Percentiles rank a stretch among this genome's conserved stretches.
Conservation (phyloP, 2,888 invertebrate species). For the Parnassius orleans region DNA sequence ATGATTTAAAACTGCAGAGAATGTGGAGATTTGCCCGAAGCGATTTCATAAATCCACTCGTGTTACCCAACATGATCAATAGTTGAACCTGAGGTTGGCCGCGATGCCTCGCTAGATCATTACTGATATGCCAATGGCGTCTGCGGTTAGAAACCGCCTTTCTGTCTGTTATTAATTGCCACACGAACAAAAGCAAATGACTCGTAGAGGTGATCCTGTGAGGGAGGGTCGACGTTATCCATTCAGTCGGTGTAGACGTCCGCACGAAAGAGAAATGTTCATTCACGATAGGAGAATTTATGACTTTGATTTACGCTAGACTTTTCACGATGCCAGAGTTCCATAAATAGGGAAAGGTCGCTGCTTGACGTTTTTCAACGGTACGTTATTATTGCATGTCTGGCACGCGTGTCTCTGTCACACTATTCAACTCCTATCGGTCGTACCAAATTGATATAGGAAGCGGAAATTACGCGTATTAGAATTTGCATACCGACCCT, state of each 20-base stretch:
- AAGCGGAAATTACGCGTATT: constrained; percentile 49
- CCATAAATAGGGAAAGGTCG: constrained; percentile 73
- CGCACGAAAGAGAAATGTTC: constrained; percentile 77
- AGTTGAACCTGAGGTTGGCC: constrained; percentile 52
- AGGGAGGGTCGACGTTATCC: constrained; percentile 77
- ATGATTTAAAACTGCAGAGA: constrained; percentile 22
- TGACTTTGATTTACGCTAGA: constrained; percentile 78
- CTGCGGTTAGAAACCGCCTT: constrained; percentile 72
- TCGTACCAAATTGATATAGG: constrained; percentile 59
- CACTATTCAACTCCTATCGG: constrained; percentile 59
- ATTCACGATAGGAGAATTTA: constrained; percentile 79
- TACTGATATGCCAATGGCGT: constrained; percentile 73
- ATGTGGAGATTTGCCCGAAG: constrained; percentile 29
- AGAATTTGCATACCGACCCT: constrained; percentile 62
- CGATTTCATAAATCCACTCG: constrained; percentile 51
- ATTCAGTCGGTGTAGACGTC: constrained; percentile 76
- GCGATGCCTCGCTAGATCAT: constrained; percentile 65
- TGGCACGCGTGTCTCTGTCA: constrained; percentile 55
- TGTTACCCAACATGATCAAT: constrained; percentile 67
- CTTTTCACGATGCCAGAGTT: constrained; percentile 61
- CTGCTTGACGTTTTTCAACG: constrained; percentile 57
- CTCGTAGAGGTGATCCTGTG: constrained; percentile 77
- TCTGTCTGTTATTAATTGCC: constrained; percentile 78
- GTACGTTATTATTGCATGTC: constrained; percentile 69
- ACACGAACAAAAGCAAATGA: constrained; percentile 79